Percentiles rank a stretch among this genome's conserved stretches.
phyloP scores from a whole-genome alignment of 1,140 invertebrate species.

The Homalodisca vitripennis region DNA sequence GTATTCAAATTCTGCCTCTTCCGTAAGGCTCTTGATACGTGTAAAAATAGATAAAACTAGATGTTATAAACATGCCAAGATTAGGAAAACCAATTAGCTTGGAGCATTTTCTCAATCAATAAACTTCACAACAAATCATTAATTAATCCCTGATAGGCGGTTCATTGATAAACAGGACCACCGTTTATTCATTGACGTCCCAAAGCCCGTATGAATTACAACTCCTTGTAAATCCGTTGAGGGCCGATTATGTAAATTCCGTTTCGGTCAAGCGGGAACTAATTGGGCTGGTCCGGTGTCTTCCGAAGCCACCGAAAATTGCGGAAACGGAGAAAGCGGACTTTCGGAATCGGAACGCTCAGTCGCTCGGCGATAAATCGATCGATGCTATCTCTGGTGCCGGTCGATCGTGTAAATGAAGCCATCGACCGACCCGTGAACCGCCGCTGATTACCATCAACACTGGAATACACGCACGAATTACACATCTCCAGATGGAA shows the following conservation, averaged over 20 bases:
- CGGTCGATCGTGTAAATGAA: slow-evolving; percentile 18
- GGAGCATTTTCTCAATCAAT: not conserved
- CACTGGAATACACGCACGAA: slow-evolving; percentile 8
- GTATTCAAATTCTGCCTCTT: too few species aligned
- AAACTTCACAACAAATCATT: not conserved
- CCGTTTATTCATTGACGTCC: too few species aligned
- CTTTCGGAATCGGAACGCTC: not conserved
- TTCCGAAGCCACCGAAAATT: slow-evolving; percentile 1
- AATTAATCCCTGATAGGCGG: not conserved
- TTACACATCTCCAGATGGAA: not conserved
- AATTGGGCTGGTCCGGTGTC: not conserved
- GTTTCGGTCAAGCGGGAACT: not conserved
- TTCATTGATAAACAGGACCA: not conserved
- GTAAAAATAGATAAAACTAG: too few species aligned
- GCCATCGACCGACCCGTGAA: not conserved
- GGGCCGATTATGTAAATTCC: slow-evolving; percentile 18
- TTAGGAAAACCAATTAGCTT: not conserved
- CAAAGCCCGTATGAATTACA: too few species aligned
- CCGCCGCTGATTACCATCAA: not conserved
- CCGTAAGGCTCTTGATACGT: too few species aligned
- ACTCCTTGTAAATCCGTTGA: too few species aligned
- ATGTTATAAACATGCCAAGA: too few species aligned
- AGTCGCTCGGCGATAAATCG: slow-evolving; percentile 2
- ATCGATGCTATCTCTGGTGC: not conserved
- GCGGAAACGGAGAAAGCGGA: slow-evolving; percentile 7